These are phyloP conservation scores for Oncorhynchus masou DNA, from an alignment of 2,113 vertebrate species.

Conservation along the genomic window DNA sequence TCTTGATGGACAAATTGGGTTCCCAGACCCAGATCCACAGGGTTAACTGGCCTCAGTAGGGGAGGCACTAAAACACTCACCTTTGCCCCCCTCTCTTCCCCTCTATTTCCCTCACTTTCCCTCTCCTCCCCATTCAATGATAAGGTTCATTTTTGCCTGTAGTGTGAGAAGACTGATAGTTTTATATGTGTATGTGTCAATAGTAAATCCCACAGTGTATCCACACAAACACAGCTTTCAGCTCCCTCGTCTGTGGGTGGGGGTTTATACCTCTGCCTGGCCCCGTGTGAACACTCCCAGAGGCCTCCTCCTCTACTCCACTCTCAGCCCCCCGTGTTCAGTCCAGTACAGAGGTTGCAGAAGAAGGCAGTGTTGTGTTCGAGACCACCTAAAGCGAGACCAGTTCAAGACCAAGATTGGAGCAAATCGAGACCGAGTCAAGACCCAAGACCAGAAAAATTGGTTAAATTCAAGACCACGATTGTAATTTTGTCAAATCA, in stretches of 20 bases:
- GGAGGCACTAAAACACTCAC: neutral
- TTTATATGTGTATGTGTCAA: constrained; percentile 3
- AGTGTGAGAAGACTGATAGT: neutral
- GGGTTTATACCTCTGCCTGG: neutral
- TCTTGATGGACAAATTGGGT: constrained; percentile 17
- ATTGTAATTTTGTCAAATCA: too few relatives aligned
- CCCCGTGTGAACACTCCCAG: neutral
- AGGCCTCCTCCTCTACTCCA: neutral
- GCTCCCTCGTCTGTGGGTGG: neutral
- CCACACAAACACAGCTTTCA: neutral
- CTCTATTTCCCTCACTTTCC: neutral
- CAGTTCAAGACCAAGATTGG: too few relatives aligned
- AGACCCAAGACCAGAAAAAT: too few relatives aligned
- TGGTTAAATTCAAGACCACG: too few relatives aligned
- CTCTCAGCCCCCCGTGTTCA: neutral
- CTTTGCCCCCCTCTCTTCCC: neutral
- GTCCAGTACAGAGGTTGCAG: too few relatives aligned
- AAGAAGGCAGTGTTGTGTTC: too few relatives aligned
- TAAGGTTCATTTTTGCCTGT: neutral
- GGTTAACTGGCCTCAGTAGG: constrained; percentile 11
- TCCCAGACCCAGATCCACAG: neutral
- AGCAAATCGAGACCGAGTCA: too few relatives aligned
- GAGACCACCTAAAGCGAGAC: too few relatives aligned
- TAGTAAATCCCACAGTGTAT: constrained; percentile 1
- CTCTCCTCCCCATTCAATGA: constrained; percentile 5